Percentiles rank a stretch among this genome's conserved stretches.
Evolutionary conservation across 2,113 vertebrate genomes (phyloP).

Genomic region (Crotalus helleri): DNA sequence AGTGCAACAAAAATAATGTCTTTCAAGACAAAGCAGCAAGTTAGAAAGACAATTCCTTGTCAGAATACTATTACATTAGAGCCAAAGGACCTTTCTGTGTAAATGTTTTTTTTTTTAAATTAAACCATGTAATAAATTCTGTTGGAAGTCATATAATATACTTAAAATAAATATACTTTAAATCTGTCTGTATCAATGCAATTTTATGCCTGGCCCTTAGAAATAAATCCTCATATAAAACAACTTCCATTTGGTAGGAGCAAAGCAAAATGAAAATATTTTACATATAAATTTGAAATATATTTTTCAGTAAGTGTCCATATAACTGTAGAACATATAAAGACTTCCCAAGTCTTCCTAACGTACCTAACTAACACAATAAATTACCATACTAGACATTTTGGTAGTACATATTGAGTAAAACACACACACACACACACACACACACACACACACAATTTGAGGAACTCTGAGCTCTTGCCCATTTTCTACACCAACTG

Average conservation of each 20-base stretch:
- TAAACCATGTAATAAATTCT: neutral
- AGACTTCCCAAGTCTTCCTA: neutral
- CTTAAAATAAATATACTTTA: neutral
- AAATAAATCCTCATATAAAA: neutral
- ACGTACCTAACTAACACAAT: neutral
- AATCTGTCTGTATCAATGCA: neutral
- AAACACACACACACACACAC: neutral
- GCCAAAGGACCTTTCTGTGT: neutral
- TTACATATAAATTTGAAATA: neutral
- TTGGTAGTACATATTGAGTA: neutral
- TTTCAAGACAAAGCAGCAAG: neutral
- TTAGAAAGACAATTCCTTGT: neutral
- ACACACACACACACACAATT: neutral
- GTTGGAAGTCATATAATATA: neutral
- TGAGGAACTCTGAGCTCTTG: neutral
- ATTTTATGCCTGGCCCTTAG: neutral
- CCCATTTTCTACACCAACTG: neutral
- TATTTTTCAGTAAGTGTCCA: neutral
- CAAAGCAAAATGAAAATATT: neutral
- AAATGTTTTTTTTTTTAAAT: neutral
- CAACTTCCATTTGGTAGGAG: neutral
- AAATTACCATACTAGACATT: neutral
- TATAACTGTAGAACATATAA: neutral
- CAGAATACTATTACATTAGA: neutral
- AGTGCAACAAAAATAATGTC: neutral